These are phyloP conservation scores for Troides helena DNA, from an alignment of 2,888 invertebrate species.

Conservation along the genomic window DNA sequence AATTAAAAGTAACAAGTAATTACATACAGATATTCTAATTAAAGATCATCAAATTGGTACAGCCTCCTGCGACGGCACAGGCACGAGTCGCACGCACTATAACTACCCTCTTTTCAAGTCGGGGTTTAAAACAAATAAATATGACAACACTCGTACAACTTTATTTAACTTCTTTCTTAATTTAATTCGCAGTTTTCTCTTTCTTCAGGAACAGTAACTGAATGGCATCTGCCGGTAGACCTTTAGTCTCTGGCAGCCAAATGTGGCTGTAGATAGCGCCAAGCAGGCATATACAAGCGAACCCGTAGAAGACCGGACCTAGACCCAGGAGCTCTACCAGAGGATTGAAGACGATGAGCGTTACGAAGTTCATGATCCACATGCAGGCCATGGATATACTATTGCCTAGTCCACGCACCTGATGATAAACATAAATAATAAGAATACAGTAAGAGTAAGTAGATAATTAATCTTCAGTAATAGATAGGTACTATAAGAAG, in stretches of 20 bases:
- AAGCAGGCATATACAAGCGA: constrained; percentile 55
- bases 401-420: constrained; percentile 63
- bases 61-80: too few species aligned
- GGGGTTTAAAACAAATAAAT: not conserved
- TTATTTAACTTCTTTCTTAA: constrained; percentile 25
- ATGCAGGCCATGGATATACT: constrained; percentile 54
- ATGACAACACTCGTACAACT: not conserved
- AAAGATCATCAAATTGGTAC: too few species aligned
- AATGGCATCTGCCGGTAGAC: constrained; percentile 62
- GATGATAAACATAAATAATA: constrained; percentile 27
- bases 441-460: not conserved
- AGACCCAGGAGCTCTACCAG: constrained; percentile 57
- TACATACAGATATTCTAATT: too few species aligned
- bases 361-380: constrained; percentile 63
- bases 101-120: too few species aligned
- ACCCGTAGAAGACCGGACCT: constrained; percentile 63
- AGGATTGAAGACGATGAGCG: constrained; percentile 60
- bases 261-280: constrained; percentile 57
- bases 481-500: too few species aligned
- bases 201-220: constrained; percentile 55
- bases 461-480: too few species aligned
- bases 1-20: too few species aligned
- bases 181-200: constrained; percentile 32
- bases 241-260: constrained; percentile 72
- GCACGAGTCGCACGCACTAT: too few species aligned